A percentile compares a stretch with the other conserved stretches of the same genome.
Evolutionary conservation across 2,113 vertebrate genomes (phyloP).

Genomic region (Barbus barbus): DNA sequence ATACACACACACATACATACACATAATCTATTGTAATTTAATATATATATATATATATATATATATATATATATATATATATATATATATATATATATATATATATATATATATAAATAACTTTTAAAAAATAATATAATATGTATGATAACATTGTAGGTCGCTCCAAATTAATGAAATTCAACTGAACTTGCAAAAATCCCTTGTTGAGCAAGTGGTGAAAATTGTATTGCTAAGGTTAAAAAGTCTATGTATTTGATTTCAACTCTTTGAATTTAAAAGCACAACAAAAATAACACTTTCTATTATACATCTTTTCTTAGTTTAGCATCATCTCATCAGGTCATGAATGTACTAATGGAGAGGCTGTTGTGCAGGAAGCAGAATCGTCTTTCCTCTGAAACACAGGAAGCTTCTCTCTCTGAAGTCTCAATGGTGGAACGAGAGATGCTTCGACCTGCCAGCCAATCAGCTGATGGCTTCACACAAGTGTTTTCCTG

Average conservation of each 20-base stretch:
- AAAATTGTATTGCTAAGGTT: neutral
- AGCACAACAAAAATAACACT: neutral
- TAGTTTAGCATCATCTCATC: neutral
- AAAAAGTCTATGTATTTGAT: neutral
- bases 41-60: no score
- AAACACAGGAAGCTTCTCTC: slow-evolving; percentile 35
- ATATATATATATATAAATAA: no score
- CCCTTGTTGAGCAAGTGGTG: neutral
- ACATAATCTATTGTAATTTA: no score
- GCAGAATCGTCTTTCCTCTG: slow-evolving; percentile 27
- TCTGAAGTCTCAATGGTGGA: slow-evolving; percentile 37
- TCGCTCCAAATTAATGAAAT: no score
- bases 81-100: no score
- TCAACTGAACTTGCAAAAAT: neutral
- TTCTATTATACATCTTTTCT: no score
- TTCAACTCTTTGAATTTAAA: neutral
- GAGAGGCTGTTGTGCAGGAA: neutral
- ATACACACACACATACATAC: no score
- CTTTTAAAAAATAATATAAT: no score
- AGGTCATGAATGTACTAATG: neutral
- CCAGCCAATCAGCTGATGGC: slow-evolving; percentile 47
- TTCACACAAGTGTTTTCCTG: slow-evolving; percentile 43
- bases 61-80: no score
- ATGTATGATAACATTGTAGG: no score
- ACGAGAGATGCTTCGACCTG: slow-evolving; percentile 43